A percentile compares a stretch with the other conserved stretches of the same genome.
Evolutionary conservation across 1,140 invertebrate genomes (phyloP).

Genomic region (Drosophila mauritiana): DNA sequence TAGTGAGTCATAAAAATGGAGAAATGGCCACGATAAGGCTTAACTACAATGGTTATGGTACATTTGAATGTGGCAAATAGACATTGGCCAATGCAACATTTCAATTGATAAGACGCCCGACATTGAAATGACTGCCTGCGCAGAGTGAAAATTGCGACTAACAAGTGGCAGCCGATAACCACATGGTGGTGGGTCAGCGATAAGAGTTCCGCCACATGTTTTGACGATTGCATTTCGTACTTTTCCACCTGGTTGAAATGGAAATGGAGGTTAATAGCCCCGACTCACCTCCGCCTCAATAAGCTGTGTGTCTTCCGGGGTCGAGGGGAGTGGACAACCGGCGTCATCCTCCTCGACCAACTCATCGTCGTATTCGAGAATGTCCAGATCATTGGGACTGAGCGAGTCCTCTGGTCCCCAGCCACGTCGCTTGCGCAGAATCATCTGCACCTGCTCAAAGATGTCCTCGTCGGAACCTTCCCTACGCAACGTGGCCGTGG

Average conservation of each 20-base stretch:
- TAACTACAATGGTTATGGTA: constrained; percentile 7
- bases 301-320: constrained; percentile 93
- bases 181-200: constrained; percentile 48
- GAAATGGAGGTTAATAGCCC: neutral
- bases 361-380: constrained; percentile 77
- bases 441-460: constrained; percentile 80
- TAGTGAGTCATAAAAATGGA: constrained; percentile 6
- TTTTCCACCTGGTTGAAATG: constrained; percentile 4
- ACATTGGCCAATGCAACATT: constrained; percentile 7
- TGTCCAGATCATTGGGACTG: constrained; percentile 68
- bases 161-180: constrained; percentile 43
- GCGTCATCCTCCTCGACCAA: constrained; percentile 91
- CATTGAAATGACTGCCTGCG: constrained; percentile 47
- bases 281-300: constrained; percentile 89
- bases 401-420: constrained; percentile 76
- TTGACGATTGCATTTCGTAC: constrained; percentile 10
- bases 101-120: constrained; percentile 42
- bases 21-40: constrained; percentile 33
- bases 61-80: neutral
- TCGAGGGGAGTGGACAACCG: constrained; percentile 93
- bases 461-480: constrained; percentile 67
- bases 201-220: constrained; percentile 22
- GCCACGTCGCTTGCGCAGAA: constrained; percentile 77
- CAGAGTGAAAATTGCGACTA: constrained; percentile 29
- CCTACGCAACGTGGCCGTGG: constrained; percentile 22